Conservation (phyloP, 2,113 vertebrate genomes). For the Camelus dromedarius region DNA sequence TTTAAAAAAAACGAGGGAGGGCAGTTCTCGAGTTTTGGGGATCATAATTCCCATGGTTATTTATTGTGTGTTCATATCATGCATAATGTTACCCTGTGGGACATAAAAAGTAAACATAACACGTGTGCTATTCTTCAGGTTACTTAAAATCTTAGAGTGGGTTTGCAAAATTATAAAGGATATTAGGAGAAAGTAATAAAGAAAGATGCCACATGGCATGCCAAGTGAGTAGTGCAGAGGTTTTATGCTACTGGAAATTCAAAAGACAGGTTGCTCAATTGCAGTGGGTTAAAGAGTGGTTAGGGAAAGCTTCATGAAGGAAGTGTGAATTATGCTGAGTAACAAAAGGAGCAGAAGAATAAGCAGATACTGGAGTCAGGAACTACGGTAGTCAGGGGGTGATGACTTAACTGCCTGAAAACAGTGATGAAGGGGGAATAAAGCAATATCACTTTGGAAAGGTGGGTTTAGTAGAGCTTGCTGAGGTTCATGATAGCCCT, state of each 20-base stretch:
- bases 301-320: not conserved
- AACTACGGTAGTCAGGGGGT: not conserved
- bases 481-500: not conserved
- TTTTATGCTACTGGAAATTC: not conserved
- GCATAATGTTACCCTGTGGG: not conserved
- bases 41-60: constrained; percentile 25
- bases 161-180: constrained; percentile 1
- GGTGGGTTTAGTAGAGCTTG: not conserved
- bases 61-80: not conserved
- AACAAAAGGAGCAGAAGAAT: not conserved
- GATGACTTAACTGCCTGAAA: not conserved
- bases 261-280: not conserved
- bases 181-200: not conserved
- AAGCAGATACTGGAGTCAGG: not conserved
- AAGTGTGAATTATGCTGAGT: not conserved
- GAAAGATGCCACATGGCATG: not conserved
- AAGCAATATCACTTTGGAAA: not conserved
- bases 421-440: not conserved
- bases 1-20: not conserved
- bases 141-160: not conserved
- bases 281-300: not conserved
- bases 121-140: not conserved
- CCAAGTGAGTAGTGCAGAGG: not conserved
- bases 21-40: not conserved
- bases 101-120: not conserved